Percentiles rank a stretch among this genome's conserved stretches.
These are phyloP conservation scores for Phaedon cochleariae DNA, from an alignment of 2,888 invertebrate genomes.

Conservation along the genomic window DNA sequence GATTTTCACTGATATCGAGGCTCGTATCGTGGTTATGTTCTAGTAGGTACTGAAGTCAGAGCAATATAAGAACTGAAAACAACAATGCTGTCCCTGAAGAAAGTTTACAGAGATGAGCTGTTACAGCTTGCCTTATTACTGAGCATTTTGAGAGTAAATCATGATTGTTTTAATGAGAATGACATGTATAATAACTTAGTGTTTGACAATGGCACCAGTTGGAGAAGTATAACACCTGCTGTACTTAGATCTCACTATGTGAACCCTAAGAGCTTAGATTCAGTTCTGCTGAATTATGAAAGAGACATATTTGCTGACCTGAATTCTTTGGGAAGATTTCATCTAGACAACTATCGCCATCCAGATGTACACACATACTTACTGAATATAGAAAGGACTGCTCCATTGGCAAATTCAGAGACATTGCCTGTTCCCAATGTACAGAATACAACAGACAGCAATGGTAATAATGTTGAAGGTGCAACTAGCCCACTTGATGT, in stretches of 20 bases:
- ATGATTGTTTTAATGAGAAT: constrained; percentile 73
- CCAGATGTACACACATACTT: constrained; percentile 70
- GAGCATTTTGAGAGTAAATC: constrained; percentile 80
- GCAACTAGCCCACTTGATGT: constrained; percentile 34
- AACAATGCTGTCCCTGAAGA: constrained; percentile 82
- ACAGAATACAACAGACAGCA: constrained; percentile 36
- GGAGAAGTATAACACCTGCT: constrained; percentile 69
- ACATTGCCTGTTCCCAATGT: constrained; percentile 30
- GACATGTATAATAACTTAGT: constrained; percentile 62
- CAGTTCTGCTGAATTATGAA: constrained; percentile 75
- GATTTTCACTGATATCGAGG: constrained; percentile 26
- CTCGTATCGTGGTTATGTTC: constrained; percentile 43
- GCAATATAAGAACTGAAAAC: constrained; percentile 25
- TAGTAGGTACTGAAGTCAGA: constrained; percentile 15
- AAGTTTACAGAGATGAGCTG: constrained; percentile 82
- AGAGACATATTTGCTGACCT: constrained; percentile 77
- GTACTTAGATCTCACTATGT: constrained; percentile 70
- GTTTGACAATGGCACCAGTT: constrained; percentile 74
- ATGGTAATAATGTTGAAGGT: constrained; percentile 43
- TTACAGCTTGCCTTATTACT: constrained; percentile 82
- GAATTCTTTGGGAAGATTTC: constrained; percentile 74
- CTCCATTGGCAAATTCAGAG: constrained; percentile 41
- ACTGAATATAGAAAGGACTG: constrained; percentile 65
- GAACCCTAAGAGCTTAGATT: constrained; percentile 78
- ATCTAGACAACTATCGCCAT: constrained; percentile 64